A percentile compares a stretch with the other conserved stretches of the same genome.
phyloP scores from a whole-genome alignment of 2,797 vertebrate genomes.

The Malacoctenus gilli region DNA sequence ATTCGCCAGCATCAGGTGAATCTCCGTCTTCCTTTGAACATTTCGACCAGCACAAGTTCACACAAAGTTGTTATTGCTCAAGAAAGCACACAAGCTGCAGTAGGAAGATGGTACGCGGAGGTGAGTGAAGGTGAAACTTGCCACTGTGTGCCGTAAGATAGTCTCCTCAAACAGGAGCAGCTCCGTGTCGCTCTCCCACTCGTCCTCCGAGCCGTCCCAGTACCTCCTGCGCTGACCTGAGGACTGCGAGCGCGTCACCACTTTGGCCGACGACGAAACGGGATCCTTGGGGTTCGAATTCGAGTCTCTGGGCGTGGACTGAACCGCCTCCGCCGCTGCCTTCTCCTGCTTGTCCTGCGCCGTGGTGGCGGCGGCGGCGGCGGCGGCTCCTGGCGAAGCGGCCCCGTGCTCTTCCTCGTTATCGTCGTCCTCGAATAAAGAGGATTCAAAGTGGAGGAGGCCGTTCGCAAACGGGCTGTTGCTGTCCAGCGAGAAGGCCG shows the following conservation, averaged over 20 bases:
- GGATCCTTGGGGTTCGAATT: conserved; percentile 34
- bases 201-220: conserved; percentile 73
- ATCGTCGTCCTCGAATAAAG: conserved; percentile 81
- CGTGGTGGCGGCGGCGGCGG: no score
- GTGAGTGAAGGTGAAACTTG: conserved; percentile 60
- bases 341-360: conserved; percentile 28
- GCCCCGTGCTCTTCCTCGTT: conserved; percentile 42
- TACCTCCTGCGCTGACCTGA: conserved; percentile 70
- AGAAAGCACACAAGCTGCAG: no score
- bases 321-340: conserved; percentile 2
- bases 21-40: no score
- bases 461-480: conserved; percentile 82
- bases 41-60: no score
- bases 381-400: not conserved
- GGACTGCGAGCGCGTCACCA: conserved; percentile 76
- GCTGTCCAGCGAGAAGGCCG: conserved; percentile 81
- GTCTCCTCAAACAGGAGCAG: conserved; percentile 66
- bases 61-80: no score
- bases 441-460: conserved; percentile 83
- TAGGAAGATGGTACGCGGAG: not conserved
- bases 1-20: no score
- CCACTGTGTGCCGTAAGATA: conserved; percentile 58
- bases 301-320: conserved; percentile 12
- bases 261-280: conserved; percentile 45
- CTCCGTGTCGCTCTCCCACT: conserved; percentile 73